Conservation (phyloP, 1,140 invertebrate genomes). For the Drosophila prosaltans region DNA sequence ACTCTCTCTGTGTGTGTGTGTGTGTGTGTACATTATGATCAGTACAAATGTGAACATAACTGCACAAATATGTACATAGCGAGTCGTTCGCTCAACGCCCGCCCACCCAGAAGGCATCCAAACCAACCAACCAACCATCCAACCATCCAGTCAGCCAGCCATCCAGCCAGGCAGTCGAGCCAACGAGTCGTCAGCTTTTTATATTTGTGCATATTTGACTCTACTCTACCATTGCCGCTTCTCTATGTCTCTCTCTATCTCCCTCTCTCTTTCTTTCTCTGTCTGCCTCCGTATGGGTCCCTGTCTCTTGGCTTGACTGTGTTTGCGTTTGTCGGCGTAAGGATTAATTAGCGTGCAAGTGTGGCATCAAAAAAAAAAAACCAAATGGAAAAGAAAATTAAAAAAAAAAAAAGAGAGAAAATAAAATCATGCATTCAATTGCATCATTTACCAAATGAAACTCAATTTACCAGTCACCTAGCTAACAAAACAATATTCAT, state of each 20-base stretch:
- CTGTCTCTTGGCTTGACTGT: conserved; percentile 32
- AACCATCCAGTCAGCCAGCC: conserved; percentile 6
- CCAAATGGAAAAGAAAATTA: conserved; percentile 17
- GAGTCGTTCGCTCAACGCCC: conserved; percentile 63
- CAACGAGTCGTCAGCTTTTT: conserved; percentile 69
- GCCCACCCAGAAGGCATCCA: conserved; percentile 23
- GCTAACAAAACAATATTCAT: not conserved
- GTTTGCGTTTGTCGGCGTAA: conserved; percentile 67
- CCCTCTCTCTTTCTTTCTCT: not conserved
- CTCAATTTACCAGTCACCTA: conserved; percentile 58
- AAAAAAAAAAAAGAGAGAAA: conserved; percentile 37
- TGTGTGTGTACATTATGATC: conserved; percentile 80
- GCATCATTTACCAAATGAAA: conserved; percentile 71
- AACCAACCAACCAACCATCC: conserved; percentile 24
- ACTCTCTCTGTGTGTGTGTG: conserved; percentile 24
- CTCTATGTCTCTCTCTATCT: conserved; percentile 16
- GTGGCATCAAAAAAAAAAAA: conserved; percentile 57
- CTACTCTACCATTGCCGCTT: conserved; percentile 53
- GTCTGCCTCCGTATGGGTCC: not conserved
- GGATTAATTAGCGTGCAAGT: conserved; percentile 76
- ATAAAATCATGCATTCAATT: conserved; percentile 74
- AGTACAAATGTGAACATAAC: conserved; percentile 83
- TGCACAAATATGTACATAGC: conserved; percentile 83
- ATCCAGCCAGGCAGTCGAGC: conserved; percentile 47
- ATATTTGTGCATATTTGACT: conserved; percentile 82